A percentile compares a stretch with the other conserved stretches of the same genome.
Evolutionary conservation across 2,888 invertebrate genomes (phyloP).

Genomic region (Chrysopilus asiliformis): DNA sequence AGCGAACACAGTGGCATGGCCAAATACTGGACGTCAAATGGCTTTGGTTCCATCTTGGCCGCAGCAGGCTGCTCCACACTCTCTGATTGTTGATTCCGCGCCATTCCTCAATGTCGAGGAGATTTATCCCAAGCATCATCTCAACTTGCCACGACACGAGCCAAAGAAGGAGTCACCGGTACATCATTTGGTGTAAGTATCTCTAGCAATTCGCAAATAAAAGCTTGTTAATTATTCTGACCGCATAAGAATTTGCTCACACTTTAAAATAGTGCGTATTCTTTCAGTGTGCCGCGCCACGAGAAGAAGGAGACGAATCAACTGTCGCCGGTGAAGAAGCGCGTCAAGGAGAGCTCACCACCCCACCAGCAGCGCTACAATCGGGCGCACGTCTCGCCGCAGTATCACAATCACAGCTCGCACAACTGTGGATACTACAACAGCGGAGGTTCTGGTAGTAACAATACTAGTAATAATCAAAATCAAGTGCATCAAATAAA

Average conservation of each 20-base stretch:
- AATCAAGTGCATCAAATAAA: constrained; percentile 10
- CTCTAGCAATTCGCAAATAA: too few species aligned
- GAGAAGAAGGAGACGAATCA: constrained; percentile 80
- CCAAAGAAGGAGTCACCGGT: constrained; percentile 44
- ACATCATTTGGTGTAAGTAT: constrained; percentile 36
- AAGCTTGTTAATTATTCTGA: too few species aligned
- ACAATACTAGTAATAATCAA: constrained; percentile 21
- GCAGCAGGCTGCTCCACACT: constrained; percentile 56
- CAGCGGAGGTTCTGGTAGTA: constrained; percentile 10
- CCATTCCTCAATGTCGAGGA: constrained; percentile 53
- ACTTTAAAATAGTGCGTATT: constrained; percentile 6
- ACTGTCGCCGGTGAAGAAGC: constrained; percentile 90
- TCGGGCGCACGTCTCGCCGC: constrained; percentile 34
- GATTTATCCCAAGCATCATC: constrained; percentile 44
- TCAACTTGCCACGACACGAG: constrained; percentile 43
- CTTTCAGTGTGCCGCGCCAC: constrained; percentile 38
- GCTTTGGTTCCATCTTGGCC: constrained; percentile 77
- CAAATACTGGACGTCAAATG: constrained; percentile 51
- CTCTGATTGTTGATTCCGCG: constrained; percentile 62
- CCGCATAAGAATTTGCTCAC: not conserved
- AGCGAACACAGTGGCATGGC: constrained; percentile 36
- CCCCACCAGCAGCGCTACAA: constrained; percentile 45
- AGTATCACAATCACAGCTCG: constrained; percentile 31
- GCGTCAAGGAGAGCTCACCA: constrained; percentile 91
- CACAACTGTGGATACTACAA: constrained; percentile 30